Conservation (phyloP, 2,113 vertebrate species). For the Centropus bengalensis region DNA sequence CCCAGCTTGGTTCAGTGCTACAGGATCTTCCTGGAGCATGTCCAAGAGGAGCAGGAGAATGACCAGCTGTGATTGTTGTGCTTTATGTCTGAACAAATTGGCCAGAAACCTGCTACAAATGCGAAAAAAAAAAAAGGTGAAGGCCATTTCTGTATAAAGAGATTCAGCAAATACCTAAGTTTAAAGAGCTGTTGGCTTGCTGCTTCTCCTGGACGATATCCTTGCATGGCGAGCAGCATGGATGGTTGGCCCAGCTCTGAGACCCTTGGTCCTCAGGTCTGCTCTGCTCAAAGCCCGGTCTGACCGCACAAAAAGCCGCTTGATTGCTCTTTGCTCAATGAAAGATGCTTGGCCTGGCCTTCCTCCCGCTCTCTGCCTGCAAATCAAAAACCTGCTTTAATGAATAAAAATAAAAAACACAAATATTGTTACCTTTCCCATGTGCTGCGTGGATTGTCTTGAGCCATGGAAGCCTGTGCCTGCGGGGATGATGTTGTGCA, state of each 20-base stretch:
- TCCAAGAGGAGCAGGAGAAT: not conserved
- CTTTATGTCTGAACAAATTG: not conserved
- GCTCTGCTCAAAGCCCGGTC: not conserved
- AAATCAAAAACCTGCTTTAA: not conserved
- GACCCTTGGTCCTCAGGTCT: not conserved
- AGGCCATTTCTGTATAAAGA: not conserved
- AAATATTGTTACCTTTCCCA: not conserved
- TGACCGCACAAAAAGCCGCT: not conserved
- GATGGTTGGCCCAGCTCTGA: not conserved
- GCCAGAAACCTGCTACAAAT: not conserved
- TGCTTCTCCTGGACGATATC: not conserved
- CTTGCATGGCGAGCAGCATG: no score
- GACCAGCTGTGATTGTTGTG: not conserved
- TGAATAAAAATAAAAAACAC: not conserved
- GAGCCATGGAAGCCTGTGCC: not conserved
- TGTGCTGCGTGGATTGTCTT: not conserved
- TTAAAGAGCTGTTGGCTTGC: not conserved
- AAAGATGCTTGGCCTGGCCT: not conserved
- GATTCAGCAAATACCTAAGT: not conserved
- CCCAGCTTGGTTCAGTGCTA: not conserved
- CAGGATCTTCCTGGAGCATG: rapidly evolving
- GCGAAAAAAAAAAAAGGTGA: not conserved
- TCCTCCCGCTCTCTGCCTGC: not conserved
- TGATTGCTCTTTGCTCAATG: not conserved
- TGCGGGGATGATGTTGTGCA: rapidly evolving